phyloP scores from a whole-genome alignment of 2,797 vertebrate species.

The Denticeps clupeoides region DNA sequence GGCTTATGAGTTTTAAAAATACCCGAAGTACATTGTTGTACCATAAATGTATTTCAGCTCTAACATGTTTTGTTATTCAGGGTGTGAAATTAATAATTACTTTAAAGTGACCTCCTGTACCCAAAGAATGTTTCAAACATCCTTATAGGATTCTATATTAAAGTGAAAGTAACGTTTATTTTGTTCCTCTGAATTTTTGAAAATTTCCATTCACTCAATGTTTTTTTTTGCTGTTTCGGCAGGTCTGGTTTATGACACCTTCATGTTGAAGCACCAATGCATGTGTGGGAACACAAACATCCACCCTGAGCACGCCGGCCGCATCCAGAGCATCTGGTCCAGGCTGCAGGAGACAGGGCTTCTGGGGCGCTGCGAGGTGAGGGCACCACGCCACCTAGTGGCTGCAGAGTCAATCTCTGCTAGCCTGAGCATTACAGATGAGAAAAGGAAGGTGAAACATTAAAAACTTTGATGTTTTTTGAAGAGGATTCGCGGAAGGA shows the following conservation, averaged over 20 bases:
- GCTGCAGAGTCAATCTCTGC: background rate
- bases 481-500: slow-evolving; percentile 86
- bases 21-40: no score
- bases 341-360: slow-evolving; percentile 89
- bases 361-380: slow-evolving; percentile 84
- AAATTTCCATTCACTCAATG: background rate
- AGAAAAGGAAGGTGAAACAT: background rate
- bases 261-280: slow-evolving; percentile 97
- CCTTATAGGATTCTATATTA: no score
- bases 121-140: no score
- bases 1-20: no score
- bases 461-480: slow-evolving; percentile 4
- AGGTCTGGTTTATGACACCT: slow-evolving; percentile 89
- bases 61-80: no score
- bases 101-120: no score
- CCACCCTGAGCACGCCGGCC: slow-evolving; percentile 89
- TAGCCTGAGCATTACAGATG: background rate
- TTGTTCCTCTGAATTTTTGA: background rate
- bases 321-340: slow-evolving; percentile 96
- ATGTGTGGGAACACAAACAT: slow-evolving; percentile 87
- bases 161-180: no score
- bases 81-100: no score
- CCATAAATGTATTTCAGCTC: no score
- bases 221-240: no score
- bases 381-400: slow-evolving; percentile 25